phyloP scores from a whole-genome alignment of 1,140 invertebrate genomes.

The Reticulitermes speratus region DNA sequence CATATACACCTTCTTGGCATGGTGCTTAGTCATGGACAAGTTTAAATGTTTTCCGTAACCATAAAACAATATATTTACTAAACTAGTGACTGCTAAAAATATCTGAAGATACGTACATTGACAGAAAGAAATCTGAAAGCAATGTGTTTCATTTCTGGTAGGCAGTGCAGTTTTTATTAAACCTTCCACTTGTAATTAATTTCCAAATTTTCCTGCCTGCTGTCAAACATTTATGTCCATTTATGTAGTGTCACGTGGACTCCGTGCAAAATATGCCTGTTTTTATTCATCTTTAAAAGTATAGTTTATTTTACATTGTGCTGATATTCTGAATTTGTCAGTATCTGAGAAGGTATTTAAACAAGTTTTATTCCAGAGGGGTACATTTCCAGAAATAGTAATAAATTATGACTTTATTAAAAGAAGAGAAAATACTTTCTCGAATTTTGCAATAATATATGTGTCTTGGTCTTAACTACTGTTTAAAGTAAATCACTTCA shows the following conservation, averaged over 20 bases:
- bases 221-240: not conserved
- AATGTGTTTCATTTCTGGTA: too few species aligned
- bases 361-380: not conserved
- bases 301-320: not conserved
- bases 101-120: too few species aligned
- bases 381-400: not conserved
- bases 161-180: too few species aligned
- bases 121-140: too few species aligned
- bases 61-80: too few species aligned
- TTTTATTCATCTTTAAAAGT: not conserved
- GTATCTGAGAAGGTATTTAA: not conserved
- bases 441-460: not conserved
- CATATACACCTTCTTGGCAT: too few species aligned
- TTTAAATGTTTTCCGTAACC: too few species aligned
- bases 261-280: not conserved
- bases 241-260: not conserved
- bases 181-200: too few species aligned
- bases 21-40: too few species aligned
- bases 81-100: too few species aligned
- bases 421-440: not conserved
- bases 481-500: not conserved
- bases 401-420: not conserved
- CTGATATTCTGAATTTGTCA: not conserved
- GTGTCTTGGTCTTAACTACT: conserved; percentile 6
- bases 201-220: not conserved